These are phyloP conservation scores for Drosophila kokeensis DNA, from an alignment of 2,888 invertebrate genomes.

Conservation along the genomic window DNA sequence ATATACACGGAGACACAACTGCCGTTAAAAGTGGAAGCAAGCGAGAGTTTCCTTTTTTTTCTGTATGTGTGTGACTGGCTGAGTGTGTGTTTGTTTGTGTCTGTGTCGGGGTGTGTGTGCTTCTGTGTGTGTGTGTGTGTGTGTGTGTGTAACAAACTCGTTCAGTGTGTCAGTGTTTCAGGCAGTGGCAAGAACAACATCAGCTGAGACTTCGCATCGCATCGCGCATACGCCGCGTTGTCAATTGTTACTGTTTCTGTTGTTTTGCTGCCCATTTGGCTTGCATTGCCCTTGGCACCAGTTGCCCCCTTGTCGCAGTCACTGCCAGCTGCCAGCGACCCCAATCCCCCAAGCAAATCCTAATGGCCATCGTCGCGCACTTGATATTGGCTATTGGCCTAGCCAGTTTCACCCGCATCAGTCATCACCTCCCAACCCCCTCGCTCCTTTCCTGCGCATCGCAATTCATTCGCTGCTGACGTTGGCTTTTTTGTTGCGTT, in stretches of 20 bases:
- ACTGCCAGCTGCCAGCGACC: constrained; percentile 38
- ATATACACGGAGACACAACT: constrained; percentile 14
- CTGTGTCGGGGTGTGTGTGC: constrained; percentile 15
- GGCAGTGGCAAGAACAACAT: constrained; percentile 49
- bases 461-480: constrained; percentile 16
- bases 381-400: constrained; percentile 78
- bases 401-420: constrained; percentile 39
- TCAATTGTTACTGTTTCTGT: constrained; percentile 60
- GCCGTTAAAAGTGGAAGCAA: constrained; percentile 50
- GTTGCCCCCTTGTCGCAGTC: constrained; percentile 44
- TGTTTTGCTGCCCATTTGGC: constrained; percentile 19
- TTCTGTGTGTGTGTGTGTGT: constrained; percentile 28
- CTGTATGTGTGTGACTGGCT: constrained; percentile 7
- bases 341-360: constrained; percentile 51
- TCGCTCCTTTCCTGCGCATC: background rate
- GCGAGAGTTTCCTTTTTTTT: constrained; percentile 28
- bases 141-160: constrained; percentile 55
- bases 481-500: constrained; percentile 28
- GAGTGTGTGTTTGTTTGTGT: constrained; percentile 9
- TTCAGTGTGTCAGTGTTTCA: constrained; percentile 79
- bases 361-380: constrained; percentile 60
- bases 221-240: constrained; percentile 77
- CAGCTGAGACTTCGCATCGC: constrained; percentile 54
- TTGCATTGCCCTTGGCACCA: constrained; percentile 67
- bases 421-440: background rate